Percentiles rank a stretch among this genome's conserved stretches.
phyloP scores from a whole-genome alignment of 2,888 invertebrate species.

The Drepana falcataria region DNA sequence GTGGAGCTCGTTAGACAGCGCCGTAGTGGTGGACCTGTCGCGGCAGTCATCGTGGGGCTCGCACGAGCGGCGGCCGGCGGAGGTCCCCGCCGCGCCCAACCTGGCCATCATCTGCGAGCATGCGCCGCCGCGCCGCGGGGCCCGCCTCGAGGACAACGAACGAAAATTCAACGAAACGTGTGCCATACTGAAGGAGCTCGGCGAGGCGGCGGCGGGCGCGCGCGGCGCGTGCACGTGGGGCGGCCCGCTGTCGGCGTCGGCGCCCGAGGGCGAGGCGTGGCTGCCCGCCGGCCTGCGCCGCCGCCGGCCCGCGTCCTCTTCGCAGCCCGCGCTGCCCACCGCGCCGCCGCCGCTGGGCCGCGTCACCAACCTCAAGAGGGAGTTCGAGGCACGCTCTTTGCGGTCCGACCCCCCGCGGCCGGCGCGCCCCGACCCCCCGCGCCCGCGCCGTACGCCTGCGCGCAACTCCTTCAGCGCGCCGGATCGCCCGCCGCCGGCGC shows the following conservation, averaged over 20 bases:
- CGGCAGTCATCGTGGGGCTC: slow-evolving; percentile 91
- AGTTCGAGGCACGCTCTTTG: slow-evolving; percentile 86
- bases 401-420: slow-evolving; percentile 33
- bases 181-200: slow-evolving; percentile 80
- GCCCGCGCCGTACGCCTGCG: slow-evolving; percentile 77
- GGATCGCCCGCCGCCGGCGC: slow-evolving; percentile 29
- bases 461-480: slow-evolving; percentile 37
- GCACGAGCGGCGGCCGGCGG: slow-evolving; percentile 82
- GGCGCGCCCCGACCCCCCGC: slow-evolving; percentile 18
- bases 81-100: slow-evolving; percentile 33
- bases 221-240: slow-evolving; percentile 62
- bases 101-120: slow-evolving; percentile 64
- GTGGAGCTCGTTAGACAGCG: slow-evolving; percentile 88
- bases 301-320: slow-evolving; percentile 57
- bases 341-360: slow-evolving; percentile 73
- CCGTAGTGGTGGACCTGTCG: slow-evolving; percentile 84
- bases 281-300: slow-evolving; percentile 62
- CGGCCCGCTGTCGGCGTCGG: slow-evolving; percentile 79
- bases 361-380: slow-evolving; percentile 91
- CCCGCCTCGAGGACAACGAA: slow-evolving; percentile 55
- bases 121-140: slow-evolving; percentile 15
- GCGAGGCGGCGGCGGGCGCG: slow-evolving; percentile 59
- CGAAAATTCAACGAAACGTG: slow-evolving; percentile 73
- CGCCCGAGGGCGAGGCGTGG: slow-evolving; percentile 78
- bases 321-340: slow-evolving; percentile 34